A percentile compares a stretch with the other conserved stretches of the same genome.
Evolutionary conservation across 2,888 invertebrate genomes (phyloP).

Genomic region (Cistogaster globosa): DNA sequence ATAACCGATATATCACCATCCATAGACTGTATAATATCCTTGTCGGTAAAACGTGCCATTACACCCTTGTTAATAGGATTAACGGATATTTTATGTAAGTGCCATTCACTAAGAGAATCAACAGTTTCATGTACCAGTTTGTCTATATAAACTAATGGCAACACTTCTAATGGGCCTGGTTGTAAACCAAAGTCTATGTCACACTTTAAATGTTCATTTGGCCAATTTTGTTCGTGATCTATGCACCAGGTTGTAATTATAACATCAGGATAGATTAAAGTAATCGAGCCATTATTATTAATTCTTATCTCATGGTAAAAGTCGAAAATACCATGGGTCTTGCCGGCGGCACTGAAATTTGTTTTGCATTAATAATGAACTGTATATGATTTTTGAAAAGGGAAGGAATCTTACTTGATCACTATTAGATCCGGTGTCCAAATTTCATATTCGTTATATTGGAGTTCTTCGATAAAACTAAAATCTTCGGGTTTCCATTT

Average conservation of each 20-base stretch:
- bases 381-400: not conserved
- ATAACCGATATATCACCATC: conserved; percentile 77
- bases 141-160: conserved; percentile 57
- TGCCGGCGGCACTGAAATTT: conserved; percentile 74
- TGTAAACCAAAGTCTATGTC: conserved; percentile 77
- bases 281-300: conserved; percentile 76
- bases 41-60: conserved; percentile 73
- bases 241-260: conserved; percentile 79
- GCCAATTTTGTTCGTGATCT: conserved; percentile 79
- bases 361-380: not conserved
- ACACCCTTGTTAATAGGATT: conserved; percentile 72
- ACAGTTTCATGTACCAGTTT: conserved; percentile 75
- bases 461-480: conserved; percentile 82
- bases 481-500: conserved; percentile 86
- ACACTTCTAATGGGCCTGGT: conserved; percentile 38
- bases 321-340: conserved; percentile 73
- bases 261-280: conserved; percentile 75
- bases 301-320: conserved; percentile 75
- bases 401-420: conserved; percentile 75
- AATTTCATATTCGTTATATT: conserved; percentile 74
- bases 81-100: conserved; percentile 76
- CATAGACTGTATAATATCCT: conserved; percentile 74
- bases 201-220: conserved; percentile 79
- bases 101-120: conserved; percentile 79
- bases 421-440: conserved; percentile 79